A percentile compares a stretch with the other conserved stretches of the same genome.
These are phyloP conservation scores for Ctenoplectra terminalis DNA, from an alignment of 1,140 invertebrate genomes.

Conservation along the genomic window DNA sequence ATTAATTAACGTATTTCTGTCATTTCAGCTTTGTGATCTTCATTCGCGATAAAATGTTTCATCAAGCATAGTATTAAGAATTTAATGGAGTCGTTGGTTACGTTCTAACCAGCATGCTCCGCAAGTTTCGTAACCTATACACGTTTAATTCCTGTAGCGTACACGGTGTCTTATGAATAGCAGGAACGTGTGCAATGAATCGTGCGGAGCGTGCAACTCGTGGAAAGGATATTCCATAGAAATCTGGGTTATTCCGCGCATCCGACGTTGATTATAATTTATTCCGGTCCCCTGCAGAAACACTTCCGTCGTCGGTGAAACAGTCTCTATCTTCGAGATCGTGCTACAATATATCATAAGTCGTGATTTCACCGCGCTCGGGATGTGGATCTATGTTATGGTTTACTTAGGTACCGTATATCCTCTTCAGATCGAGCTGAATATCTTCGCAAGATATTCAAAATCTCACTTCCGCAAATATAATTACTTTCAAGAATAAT, in stretches of 20 bases:
- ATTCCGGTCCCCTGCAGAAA: constrained; percentile 27
- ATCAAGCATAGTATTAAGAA: background rate
- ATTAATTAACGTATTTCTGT: background rate
- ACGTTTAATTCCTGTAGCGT: constrained; percentile 4
- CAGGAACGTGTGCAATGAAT: constrained; percentile 18
- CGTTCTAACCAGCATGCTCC: background rate
- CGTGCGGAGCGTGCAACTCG: constrained; percentile 3
- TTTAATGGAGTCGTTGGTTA: background rate
- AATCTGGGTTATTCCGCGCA: constrained; percentile 14
- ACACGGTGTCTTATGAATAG: constrained; percentile 11
- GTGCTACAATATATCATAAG: background rate
- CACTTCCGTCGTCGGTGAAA: constrained; percentile 15
- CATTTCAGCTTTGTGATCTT: background rate
- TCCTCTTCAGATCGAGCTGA: background rate
- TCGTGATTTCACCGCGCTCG: background rate
- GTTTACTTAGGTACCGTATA: background rate
- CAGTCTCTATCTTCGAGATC: constrained; percentile 14
- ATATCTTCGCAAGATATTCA: background rate
- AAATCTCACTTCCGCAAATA: background rate
- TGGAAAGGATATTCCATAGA: constrained; percentile 15
- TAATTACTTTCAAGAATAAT: no score
- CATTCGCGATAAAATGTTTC: background rate
- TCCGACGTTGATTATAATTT: constrained; percentile 54
- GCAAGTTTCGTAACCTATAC: constrained; percentile 7
- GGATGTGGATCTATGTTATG: background rate